Evolutionary conservation across 2,113 vertebrate genomes (phyloP).

Genomic region (Thryonomys swinderianus): DNA sequence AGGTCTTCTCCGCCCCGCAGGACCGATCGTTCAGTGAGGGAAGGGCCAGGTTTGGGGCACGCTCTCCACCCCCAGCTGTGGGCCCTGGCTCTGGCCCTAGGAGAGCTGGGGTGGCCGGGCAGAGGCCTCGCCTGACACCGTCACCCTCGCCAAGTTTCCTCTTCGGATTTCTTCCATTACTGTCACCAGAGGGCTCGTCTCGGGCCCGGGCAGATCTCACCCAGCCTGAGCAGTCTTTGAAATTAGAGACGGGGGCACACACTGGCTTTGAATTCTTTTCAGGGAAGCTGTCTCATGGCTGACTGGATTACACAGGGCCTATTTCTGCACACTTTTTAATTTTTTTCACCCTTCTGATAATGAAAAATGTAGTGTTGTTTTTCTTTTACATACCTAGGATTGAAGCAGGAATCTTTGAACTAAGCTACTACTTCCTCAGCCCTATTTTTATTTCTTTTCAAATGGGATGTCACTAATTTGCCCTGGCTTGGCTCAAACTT

Average conservation of each 20-base stretch:
- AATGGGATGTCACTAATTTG: not conserved
- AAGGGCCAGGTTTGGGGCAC: not conserved
- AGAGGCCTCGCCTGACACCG: not conserved
- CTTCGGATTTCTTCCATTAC: not conserved
- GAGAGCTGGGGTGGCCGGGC: not conserved
- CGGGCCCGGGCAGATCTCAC: accelerated
- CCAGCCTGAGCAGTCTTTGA: accelerated
- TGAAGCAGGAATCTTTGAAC: not conserved
- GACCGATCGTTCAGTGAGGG: not conserved
- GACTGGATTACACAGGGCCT: not conserved
- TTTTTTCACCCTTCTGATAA: not conserved
- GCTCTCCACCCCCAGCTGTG: not conserved
- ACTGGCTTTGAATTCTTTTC: not conserved
- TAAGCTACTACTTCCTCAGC: not conserved
- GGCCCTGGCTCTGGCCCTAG: not conserved
- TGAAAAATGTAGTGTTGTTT: not conserved
- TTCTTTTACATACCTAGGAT: not conserved
- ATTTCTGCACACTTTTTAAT: not conserved
- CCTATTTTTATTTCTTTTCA: not conserved
- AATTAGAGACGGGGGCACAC: accelerated
- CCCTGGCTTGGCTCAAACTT: not conserved
- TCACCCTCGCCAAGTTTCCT: not conserved
- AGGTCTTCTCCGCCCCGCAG: not conserved
- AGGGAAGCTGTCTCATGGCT: not conserved
- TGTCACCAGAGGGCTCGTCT: not conserved